phyloP scores from a whole-genome alignment of 2,888 invertebrate species.

The Andrena camellia region DNA sequence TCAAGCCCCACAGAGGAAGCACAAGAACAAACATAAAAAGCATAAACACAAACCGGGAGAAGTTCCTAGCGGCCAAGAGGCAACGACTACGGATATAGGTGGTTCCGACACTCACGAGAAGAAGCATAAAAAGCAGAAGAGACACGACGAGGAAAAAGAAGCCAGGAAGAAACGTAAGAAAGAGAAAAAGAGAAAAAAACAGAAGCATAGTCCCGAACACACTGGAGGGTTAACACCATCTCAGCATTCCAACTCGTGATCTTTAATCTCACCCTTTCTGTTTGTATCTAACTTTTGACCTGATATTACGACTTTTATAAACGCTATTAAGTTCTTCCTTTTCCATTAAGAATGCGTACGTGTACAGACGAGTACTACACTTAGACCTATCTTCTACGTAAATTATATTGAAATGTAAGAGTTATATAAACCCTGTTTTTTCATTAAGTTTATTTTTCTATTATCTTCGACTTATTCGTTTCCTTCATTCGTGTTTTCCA shows the following conservation, averaged over 20 bases:
- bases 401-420: slow-evolving; percentile 9
- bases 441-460: slow-evolving; percentile 12
- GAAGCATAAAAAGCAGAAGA: slow-evolving; percentile 97
- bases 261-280: slow-evolving; percentile 74
- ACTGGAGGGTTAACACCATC: slow-evolving; percentile 89
- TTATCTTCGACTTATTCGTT: slow-evolving; percentile 4
- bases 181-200: slow-evolving; percentile 97
- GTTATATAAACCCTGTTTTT: slow-evolving; percentile 8
- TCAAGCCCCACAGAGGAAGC: slow-evolving; percentile 96
- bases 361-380: slow-evolving; percentile 22
- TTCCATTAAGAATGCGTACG: neutral
- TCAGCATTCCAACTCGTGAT: slow-evolving; percentile 87
- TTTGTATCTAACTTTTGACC: slow-evolving; percentile 62
- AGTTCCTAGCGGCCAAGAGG: slow-evolving; percentile 90
- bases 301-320: slow-evolving; percentile 29
- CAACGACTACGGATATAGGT: slow-evolving; percentile 89
- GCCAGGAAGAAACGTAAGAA: slow-evolving; percentile 95
- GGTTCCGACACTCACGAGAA: slow-evolving; percentile 95
- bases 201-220: slow-evolving; percentile 96
- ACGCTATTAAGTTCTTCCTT: slow-evolving; percentile 28
- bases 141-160: slow-evolving; percentile 97
- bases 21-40: slow-evolving; percentile 98
- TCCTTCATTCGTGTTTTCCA: slow-evolving; percentile 4
- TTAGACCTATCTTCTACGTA: neutral
- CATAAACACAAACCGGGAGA: slow-evolving; percentile 96